Percentiles rank a stretch among this genome's conserved stretches.
phyloP scores from a whole-genome alignment of 2,888 invertebrate genomes.

The Oeneis ivallda region DNA sequence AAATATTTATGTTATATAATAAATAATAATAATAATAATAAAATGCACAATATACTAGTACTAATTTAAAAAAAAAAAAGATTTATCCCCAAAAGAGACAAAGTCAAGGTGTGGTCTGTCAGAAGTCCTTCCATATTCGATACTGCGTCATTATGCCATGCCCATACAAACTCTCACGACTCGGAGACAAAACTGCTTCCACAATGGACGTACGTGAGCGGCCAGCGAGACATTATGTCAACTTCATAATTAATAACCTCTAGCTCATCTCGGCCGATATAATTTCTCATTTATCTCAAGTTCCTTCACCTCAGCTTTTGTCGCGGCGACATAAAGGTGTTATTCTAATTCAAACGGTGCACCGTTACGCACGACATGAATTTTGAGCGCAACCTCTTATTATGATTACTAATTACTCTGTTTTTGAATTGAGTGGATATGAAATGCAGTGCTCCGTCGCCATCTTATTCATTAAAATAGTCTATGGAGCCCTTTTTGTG shows the following conservation, averaged over 20 bases:
- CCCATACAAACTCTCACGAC: constrained; percentile 71
- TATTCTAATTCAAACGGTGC: constrained; percentile 73
- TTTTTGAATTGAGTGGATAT: constrained; percentile 26
- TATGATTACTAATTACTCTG: constrained; percentile 43
- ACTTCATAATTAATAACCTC: constrained; percentile 80
- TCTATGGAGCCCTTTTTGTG: neutral
- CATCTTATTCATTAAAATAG: constrained; percentile 24
- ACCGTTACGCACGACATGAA: constrained; percentile 76
- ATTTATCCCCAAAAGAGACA: constrained; percentile 15
- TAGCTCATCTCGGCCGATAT: constrained; percentile 77
- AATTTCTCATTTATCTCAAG: constrained; percentile 79
- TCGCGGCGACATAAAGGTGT: constrained; percentile 69
- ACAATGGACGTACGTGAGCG: constrained; percentile 73
- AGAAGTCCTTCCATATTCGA: constrained; percentile 67
- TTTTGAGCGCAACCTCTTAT: constrained; percentile 49
- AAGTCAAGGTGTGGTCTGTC: constrained; percentile 67
- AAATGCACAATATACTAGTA: too few species aligned
- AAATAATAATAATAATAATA: too few species aligned
- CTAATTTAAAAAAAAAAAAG: too few species aligned
- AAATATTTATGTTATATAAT: too few species aligned
- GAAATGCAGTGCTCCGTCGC: constrained; percentile 16
- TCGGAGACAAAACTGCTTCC: constrained; percentile 64
- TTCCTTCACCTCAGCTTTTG: constrained; percentile 77
- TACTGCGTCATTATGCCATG: constrained; percentile 55
- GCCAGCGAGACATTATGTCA: constrained; percentile 72